Evolutionary conservation across 2,888 invertebrate genomes (phyloP).

Genomic region (Brachypterus glaber): DNA sequence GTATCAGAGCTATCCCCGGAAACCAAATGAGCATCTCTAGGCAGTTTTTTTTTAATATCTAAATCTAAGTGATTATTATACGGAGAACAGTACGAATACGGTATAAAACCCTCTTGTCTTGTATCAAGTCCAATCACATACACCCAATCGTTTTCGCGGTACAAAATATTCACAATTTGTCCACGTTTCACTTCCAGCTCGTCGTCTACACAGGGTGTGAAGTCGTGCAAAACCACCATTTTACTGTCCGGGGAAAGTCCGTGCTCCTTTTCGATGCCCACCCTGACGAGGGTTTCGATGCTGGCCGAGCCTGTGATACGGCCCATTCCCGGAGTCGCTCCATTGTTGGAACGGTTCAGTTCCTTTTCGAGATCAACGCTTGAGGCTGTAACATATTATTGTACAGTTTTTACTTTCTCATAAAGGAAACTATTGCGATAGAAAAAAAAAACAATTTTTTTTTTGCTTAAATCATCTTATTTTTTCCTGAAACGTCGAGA

Average conservation of each 20-base stretch:
- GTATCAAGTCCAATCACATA: conserved; percentile 89
- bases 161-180: conserved; percentile 87
- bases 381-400: conserved; percentile 60
- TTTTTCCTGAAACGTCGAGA: too few relatives aligned
- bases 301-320: conserved; percentile 91
- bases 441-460: too few relatives aligned
- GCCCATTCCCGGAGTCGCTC: conserved; percentile 73
- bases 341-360: conserved; percentile 52
- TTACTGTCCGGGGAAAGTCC: conserved; percentile 86
- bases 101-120: conserved; percentile 87
- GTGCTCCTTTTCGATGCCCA: conserved; percentile 88
- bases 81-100: conserved; percentile 87
- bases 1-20: conserved; percentile 49
- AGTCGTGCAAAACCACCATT: conserved; percentile 91
- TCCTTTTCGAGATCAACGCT: conserved; percentile 73
- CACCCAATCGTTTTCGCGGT: conserved; percentile 95
- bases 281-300: conserved; percentile 80
- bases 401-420: too few relatives aligned
- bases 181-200: conserved; percentile 84
- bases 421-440: too few relatives aligned
- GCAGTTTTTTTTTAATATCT: conserved; percentile 78
- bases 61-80: conserved; percentile 70
- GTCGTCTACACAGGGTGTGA: conserved; percentile 90
- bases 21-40: conserved; percentile 51
- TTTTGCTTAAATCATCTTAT: too few relatives aligned